These are phyloP conservation scores for Caenorhabditis parvicauda DNA, from an alignment of 2,888 invertebrate genomes.

Conservation along the genomic window DNA sequence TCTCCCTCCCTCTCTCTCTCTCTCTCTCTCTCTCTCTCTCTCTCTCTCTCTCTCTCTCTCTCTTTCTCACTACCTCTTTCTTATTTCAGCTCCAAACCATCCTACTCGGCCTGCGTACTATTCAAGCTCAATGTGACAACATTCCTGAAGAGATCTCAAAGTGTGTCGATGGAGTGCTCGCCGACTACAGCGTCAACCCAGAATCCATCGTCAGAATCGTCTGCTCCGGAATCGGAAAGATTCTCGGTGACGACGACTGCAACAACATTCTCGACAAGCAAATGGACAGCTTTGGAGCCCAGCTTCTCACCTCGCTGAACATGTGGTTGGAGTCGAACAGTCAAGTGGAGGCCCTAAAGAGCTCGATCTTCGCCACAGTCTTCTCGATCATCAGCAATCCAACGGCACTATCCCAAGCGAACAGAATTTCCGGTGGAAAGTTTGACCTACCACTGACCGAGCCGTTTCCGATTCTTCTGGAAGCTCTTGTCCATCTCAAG, in stretches of 20 bases:
- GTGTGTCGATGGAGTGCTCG: constrained; percentile 7
- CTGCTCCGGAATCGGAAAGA: constrained; percentile 16
- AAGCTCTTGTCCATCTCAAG: constrained; percentile 30
- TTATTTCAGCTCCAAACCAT: constrained; percentile 17
- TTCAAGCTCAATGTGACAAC: constrained; percentile 4
- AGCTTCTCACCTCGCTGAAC: constrained; percentile 3
- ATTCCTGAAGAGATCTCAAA: constrained; percentile 12
- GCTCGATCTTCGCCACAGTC: constrained; percentile 28
- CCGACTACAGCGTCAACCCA: constrained; percentile 12
- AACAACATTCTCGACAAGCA: constrained; percentile 5
- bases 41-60: neutral
- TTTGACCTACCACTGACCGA: constrained; percentile 45
- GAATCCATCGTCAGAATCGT: constrained; percentile 15
- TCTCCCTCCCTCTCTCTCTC: neutral
- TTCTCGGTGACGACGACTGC: constrained; percentile 5
- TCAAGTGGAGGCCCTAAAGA: constrained; percentile 15
- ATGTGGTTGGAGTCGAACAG: constrained; percentile 11
- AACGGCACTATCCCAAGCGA: constrained; percentile 10
- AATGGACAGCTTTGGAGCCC: constrained; percentile 16
- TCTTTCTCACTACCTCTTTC: neutral
- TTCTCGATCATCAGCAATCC: constrained; percentile 29
- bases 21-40: neutral
- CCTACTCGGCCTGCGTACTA: constrained; percentile 14
- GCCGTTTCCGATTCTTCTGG: constrained; percentile 37
- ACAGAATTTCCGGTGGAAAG: constrained; percentile 23